Base-by-base conservation (phyloP, 2,888 invertebrate genomes). In the Pelosia muscerda region DNA sequence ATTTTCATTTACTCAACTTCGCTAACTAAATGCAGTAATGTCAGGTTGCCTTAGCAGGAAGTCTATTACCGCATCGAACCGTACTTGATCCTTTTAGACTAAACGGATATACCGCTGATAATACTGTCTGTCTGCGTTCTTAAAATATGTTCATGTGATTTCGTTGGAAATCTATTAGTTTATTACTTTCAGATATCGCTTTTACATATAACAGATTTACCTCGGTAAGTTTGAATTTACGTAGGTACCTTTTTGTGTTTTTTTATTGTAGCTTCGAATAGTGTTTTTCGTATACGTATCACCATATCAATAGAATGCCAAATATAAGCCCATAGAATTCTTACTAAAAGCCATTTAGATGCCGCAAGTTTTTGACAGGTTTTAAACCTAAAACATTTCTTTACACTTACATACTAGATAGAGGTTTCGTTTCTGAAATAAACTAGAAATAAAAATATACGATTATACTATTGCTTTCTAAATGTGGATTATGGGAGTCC, bases 11-110 rank as follows among this genome's bases (percentile, higher is more conserved):
- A 79, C 77, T 77, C 75, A 73, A 76, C 49, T 19, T 49, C 6
- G 69, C 76, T 73, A 74, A 73, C 71, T 76, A 79, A 74, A 83
- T 72, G 68, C 68, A 60, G 78, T 87, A 88, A 88, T 88, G 86
- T 90, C 89, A 88, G 82, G 79, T 72, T 79, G 81, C 83, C 79
- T 72, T 80, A 81, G 64, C 88, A 85, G 90, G 90, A 91, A 89
- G 89, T 88, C 84, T 88, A 81, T 85, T 85, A 83, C 82, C 81
- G 73, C 65, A 61, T 63, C 64, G 86, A 75, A 75, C 72, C 69
- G 85, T 74, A 76, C 84, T 86, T 90, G 88, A 92, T 92, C 91
- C 91, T 88, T 91, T 92, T 91, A 91, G 84, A 82, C 85, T 91
- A 90, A 91, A 86, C 87, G 90, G 90, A 92, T 92, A 88, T 91